Evolutionary conservation across 2,797 vertebrate species (phyloP).

Genomic region (Fistularia tabacaria): DNA sequence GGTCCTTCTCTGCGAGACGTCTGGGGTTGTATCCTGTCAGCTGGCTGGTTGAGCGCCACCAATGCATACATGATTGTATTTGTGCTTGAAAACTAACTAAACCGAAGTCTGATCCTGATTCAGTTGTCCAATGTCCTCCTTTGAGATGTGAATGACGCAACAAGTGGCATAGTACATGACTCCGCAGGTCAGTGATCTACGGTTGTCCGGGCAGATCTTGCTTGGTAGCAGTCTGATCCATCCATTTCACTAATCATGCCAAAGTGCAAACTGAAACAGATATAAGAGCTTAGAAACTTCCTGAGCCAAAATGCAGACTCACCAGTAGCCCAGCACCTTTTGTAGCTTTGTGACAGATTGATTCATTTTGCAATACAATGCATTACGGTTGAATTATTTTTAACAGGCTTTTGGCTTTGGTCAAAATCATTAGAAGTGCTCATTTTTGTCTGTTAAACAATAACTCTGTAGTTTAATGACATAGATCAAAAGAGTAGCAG

Average conservation of each 20-base stretch:
- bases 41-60: no score
- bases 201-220: not conserved
- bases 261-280: conserved; percentile 45
- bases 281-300: conserved; percentile 55
- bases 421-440: no score
- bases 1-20: no score
- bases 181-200: conserved; percentile 31
- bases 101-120: no score
- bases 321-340: conserved; percentile 9
- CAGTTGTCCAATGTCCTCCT: no score
- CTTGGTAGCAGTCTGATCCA: conserved; percentile 32
- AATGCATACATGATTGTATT: no score
- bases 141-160: not conserved
- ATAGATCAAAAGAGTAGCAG: not conserved
- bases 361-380: not conserved
- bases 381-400: no score
- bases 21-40: no score
- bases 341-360: conserved; percentile 30
- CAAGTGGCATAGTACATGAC: conserved; percentile 6
- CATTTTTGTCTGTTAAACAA: not conserved
- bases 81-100: no score
- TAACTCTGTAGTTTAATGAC: conserved; percentile 9
- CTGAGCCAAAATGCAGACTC: conserved; percentile 39
- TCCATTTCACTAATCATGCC: conserved; percentile 52
- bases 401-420: no score